Conservation (phyloP, 2,113 vertebrate species). For the Nyctereutes procyonoides region DNA sequence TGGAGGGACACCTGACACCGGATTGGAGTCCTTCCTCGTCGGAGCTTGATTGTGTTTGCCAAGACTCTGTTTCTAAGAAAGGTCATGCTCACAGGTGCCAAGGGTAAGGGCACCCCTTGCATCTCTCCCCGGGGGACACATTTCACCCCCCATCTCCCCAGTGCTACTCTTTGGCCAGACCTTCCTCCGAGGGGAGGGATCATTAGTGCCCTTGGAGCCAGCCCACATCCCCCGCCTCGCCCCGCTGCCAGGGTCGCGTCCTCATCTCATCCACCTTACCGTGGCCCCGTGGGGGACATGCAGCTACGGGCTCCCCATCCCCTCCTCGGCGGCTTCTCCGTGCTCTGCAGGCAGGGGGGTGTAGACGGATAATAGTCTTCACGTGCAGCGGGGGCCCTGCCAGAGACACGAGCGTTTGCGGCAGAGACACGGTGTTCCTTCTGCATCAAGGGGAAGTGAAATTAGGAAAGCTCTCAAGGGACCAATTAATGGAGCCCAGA, state of each 20-base stretch:
- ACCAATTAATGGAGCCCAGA: neutral
- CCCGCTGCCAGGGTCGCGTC: neutral
- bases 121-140: fast-evolving
- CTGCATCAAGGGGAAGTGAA: fast-evolving
- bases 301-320: fast-evolving
- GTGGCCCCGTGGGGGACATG: fast-evolving
- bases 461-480: neutral
- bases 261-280: neutral
- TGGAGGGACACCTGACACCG: fast-evolving
- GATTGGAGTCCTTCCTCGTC: neutral
- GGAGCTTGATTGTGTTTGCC: neutral
- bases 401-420: neutral
- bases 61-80: neutral
- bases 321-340: neutral
- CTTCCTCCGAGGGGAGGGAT: fast-evolving
- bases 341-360: neutral
- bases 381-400: fast-evolving
- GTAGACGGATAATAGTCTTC: neutral
- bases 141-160: neutral
- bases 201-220: too few relatives aligned
- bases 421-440: neutral
- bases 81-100: neutral
- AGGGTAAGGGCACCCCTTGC: fast-evolving
- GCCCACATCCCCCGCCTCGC: neutral
- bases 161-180: neutral